Evolutionary conservation across 2,797 vertebrate species (phyloP).

Genomic region (Microctenopoma lineatum): DNA sequence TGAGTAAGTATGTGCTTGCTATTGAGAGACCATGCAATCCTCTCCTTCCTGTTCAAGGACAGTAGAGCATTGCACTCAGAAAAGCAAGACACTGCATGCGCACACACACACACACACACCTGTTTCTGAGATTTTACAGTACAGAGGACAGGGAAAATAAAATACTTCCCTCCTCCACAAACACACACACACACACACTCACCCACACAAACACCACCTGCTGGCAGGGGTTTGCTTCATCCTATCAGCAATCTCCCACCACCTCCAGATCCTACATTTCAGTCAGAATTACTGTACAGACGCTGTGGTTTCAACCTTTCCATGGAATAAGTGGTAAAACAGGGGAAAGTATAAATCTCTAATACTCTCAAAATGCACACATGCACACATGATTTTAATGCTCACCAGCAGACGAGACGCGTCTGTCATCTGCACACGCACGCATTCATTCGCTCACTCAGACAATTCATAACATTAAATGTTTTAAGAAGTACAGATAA

Average conservation of each 20-base stretch:
- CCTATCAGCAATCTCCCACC: conserved; percentile 50
- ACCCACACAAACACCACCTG: conserved; percentile 72
- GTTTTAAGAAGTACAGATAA: conserved; percentile 83
- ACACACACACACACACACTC: conserved; percentile 72
- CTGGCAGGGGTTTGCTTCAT: conserved; percentile 58
- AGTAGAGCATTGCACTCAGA: conserved; percentile 32
- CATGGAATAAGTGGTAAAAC: conserved; percentile 73
- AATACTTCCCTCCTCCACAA: conserved; percentile 60
- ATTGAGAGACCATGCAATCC: conserved; percentile 30
- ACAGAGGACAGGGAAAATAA: conserved; percentile 77
- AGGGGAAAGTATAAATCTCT: conserved; percentile 77
- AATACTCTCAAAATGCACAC: conserved; percentile 76
- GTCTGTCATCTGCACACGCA: conserved; percentile 56
- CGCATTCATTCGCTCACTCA: conserved; percentile 46
- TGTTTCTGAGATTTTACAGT: conserved; percentile 80
- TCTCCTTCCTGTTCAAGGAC: conserved; percentile 37
- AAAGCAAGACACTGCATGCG: conserved; percentile 49
- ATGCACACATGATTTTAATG: conserved; percentile 77
- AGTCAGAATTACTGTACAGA: conserved; percentile 76
- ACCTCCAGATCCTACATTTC: conserved; percentile 64
- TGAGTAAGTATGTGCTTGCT: conserved; percentile 39
- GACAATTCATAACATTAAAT: conserved; percentile 80
- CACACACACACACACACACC: conserved; percentile 42
- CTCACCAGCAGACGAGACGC: conserved; percentile 66
- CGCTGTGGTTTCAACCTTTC: conserved; percentile 73